Evolutionary conservation across 1,140 invertebrate genomes (phyloP), one percentile per base, ranked within the genome.

Genomic region (Trinorchestia longiramus): DNA sequence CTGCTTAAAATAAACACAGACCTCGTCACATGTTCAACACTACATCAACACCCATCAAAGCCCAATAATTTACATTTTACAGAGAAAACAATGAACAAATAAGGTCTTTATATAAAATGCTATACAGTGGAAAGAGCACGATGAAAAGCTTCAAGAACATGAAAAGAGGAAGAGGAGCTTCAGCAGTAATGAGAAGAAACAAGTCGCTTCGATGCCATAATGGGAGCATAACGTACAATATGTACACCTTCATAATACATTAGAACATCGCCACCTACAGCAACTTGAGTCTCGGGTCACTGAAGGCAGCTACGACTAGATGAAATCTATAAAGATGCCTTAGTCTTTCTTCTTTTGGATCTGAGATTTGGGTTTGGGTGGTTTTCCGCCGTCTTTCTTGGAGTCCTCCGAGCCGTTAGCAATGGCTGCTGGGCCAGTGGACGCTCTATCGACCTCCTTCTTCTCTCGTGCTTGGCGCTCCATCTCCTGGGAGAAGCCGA

Each of bases 401-500:
- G 43, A 40, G 92, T 45, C 92, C 36, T 94, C 44, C 6, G 92
- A 28, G 8, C 43, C 40, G 44, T 47, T 47, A 43, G 92, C 40
- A 36, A 94, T 94, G 44, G 92, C 92, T 8, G 92, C 92, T 4
- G n/a, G 88, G n/a, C 11, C 3, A 40, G 43, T n/a, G 47, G 44
- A 11, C 11, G 43, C 96, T 57, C 87, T 95, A 77, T 95, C 44
- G 36, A 95, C 62, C 36, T 91, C 95, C 41, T 95, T 95, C 95
- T 96, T 96, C 92, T 96, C 96, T 41, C 95, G 95, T 28, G 95
- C 97, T 53, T 97, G 62, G 41, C 96, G 96, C 44, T 96, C 97
- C 97, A 97, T 97, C 96, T 98, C 98, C 95, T 97, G 97, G 96
- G 97, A 98, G 95, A 97, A 99, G 47, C 99, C 99, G 98, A 99